phyloP scores from a whole-genome alignment of 2,113 vertebrate genomes.

The Etheostoma cragini region DNA sequence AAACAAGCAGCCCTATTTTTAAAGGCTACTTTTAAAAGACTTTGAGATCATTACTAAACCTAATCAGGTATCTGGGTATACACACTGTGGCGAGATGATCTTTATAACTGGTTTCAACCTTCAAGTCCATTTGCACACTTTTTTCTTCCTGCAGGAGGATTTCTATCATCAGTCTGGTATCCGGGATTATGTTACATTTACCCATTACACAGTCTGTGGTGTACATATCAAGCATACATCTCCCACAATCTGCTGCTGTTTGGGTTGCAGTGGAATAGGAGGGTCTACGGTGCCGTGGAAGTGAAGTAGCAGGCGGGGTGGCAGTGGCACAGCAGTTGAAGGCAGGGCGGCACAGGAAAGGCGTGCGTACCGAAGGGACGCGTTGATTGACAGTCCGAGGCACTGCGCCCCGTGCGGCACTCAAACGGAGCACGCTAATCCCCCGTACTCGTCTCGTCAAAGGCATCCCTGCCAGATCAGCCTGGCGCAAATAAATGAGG shows the following conservation, averaged over 20 bases:
- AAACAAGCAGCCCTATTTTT: neutral
- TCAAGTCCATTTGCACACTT: neutral
- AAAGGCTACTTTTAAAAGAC: neutral
- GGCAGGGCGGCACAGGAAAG: conserved; percentile 53
- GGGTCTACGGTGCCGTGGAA: conserved; percentile 46
- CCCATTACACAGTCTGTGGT: conserved; percentile 9
- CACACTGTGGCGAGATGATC: neutral
- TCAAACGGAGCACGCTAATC: conserved; percentile 64
- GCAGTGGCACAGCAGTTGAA: conserved; percentile 50
- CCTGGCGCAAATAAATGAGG: conserved; percentile 38
- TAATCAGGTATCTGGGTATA: neutral
- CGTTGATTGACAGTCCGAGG: conserved; percentile 70
- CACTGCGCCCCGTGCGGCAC: conserved; percentile 65
- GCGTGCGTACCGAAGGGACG: conserved; percentile 57
- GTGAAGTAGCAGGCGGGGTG: conserved; percentile 46
- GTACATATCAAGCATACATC: neutral
- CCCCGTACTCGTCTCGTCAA: conserved; percentile 53
- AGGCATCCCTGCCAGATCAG: conserved; percentile 62
- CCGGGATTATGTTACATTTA: neutral
- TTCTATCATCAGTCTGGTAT: neutral
- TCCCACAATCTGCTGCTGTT: conserved; percentile 27
- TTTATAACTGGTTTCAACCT: neutral
- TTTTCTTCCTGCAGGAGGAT: neutral
- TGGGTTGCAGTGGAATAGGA: conserved; percentile 44
- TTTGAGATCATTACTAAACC: conserved; percentile 1